Evolutionary conservation across 2,888 invertebrate species (phyloP), one percentile per base, ranked within the genome.

Genomic region (Mesorhabditis sp.): DNA sequence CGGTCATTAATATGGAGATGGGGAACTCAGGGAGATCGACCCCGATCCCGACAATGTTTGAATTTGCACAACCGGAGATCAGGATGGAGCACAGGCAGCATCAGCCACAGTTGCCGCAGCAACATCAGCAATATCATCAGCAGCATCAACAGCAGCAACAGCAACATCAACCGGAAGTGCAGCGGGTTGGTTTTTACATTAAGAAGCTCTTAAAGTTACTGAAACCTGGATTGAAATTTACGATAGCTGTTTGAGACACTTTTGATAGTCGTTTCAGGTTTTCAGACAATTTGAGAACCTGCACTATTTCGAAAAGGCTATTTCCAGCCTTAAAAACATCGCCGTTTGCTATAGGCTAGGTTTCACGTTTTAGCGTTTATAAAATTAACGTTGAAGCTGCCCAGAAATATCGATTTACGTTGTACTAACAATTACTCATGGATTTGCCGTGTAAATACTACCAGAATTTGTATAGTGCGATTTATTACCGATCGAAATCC

Each of bases 1-100:
- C 83, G 0, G 80, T 84, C 43, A 84, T 84, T 73, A 80, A 82
- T 69, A 78, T 82, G 65, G 82, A 83, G 67, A 68, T 78, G 69
- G 80, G 79, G 45, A 65, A 65, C 7, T 7, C 63, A 2, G 28
- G 28, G 10, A 28, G 58, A 2, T 50, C 58, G 58, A 50, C 58
- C 7, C 58, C 58, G 58, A 50, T 50, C n/a, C 58, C 58, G 58
- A 50, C 10, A 13, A 50, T 50, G 58, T 50, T 50, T n/a, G 58
- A 50, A 10, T 50, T 50, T 2, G 7, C 58, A 2, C 7, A n/a
- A n/a, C 10, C 7, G 58, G 58, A 50, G 58, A 50, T 50, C 2
- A 10, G 58, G 58, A 13, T 50, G 10, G 58, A 50, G 58, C 28
- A 28, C 28, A 28, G 63, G 13, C 43, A 42, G 61, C 73, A 68